phyloP scores from a whole-genome alignment of 2,797 vertebrate genomes.

The Taenioides sp. region DNA sequence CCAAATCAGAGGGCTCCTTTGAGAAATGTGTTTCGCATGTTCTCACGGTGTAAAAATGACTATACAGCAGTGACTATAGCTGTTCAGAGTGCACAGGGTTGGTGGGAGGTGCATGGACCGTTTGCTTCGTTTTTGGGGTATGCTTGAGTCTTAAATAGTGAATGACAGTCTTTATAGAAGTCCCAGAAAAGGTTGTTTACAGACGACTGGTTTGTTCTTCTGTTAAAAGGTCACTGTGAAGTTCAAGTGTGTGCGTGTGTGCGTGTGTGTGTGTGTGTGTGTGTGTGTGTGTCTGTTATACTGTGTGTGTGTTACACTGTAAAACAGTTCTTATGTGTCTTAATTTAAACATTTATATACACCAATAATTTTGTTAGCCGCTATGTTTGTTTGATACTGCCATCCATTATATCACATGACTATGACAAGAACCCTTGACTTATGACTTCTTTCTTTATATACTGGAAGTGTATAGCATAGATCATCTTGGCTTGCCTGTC shows the following conservation, averaged over 20 bases:
- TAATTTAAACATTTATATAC: background rate
- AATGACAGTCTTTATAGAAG: slow-evolving; percentile 70
- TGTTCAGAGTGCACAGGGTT: slow-evolving; percentile 44
- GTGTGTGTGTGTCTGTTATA: background rate
- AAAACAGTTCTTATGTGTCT: background rate
- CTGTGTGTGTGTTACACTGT: too few species aligned
- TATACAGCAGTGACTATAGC: slow-evolving; percentile 37
- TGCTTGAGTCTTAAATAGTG: slow-evolving; percentile 62
- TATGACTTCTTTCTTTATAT: background rate
- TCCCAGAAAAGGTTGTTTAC: slow-evolving; percentile 65
- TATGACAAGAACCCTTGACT: background rate
- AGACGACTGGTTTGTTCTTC: slow-evolving; percentile 53
- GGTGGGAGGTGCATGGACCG: slow-evolving; percentile 23
- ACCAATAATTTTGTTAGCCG: background rate
- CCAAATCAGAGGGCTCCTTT: slow-evolving; percentile 68
- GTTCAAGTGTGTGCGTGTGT: slow-evolving; percentile 43
- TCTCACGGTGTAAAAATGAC: slow-evolving; percentile 75
- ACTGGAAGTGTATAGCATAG: too few species aligned
- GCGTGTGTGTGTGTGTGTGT: slow-evolving; percentile 17
- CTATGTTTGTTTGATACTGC: background rate
- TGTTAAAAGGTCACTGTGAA: slow-evolving; percentile 55
- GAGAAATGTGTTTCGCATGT: slow-evolving; percentile 75
- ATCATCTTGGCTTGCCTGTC: background rate
- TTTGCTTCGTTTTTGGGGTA: slow-evolving; percentile 36
- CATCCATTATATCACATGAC: too few species aligned